These are phyloP conservation scores for Choloepus hoffmanni DNA, from an alignment of 2,113 vertebrate genomes.

Conservation along the genomic window DNA sequence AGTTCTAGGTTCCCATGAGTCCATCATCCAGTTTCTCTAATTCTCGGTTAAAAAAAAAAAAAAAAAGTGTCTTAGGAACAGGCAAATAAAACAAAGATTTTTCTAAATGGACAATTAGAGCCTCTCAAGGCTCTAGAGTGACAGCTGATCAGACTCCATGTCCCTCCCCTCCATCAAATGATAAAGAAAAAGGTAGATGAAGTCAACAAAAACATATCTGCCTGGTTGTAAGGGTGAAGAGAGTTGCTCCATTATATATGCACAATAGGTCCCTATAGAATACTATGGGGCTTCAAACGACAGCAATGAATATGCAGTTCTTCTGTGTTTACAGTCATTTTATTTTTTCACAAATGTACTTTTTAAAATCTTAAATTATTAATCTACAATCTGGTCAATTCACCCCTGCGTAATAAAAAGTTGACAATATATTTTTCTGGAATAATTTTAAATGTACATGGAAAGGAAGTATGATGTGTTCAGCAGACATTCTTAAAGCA, in stretches of 20 bases:
- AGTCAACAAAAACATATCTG: not conserved
- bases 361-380: conserved; percentile 44
- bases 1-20: not conserved
- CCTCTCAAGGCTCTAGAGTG: not conserved
- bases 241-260: not conserved
- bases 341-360: not conserved
- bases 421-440: conserved; percentile 12
- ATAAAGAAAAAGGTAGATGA: not conserved
- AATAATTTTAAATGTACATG: not conserved
- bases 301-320: not conserved
- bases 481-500: not conserved
- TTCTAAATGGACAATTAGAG: not conserved
- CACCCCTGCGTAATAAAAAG: not conserved
- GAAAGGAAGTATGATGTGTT: not conserved
- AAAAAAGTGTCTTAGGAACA: conserved; percentile 14
- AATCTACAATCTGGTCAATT: conserved; percentile 30
- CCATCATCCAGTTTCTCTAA: not conserved
- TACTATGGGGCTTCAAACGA: not conserved
- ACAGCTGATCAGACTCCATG: not conserved
- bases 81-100: not conserved
- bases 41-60: not conserved
- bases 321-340: not conserved
- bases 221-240: not conserved
- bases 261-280: not conserved
- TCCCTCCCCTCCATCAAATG: not conserved